These are phyloP conservation scores for Thereuonema tuberculata DNA, from an alignment of 1,140 invertebrate species.

Conservation along the genomic window DNA sequence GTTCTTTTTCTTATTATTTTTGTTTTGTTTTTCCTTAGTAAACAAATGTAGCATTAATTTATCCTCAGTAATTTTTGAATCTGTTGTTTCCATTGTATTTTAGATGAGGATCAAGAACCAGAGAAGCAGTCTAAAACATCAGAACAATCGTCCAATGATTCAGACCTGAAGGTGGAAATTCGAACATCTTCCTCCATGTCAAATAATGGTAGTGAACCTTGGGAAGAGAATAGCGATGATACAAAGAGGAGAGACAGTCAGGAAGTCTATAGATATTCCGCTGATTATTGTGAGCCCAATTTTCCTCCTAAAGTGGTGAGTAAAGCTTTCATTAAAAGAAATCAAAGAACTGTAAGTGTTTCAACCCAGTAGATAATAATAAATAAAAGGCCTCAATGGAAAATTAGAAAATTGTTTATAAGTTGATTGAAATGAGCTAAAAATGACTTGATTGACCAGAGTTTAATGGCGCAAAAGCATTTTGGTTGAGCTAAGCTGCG, in stretches of 20 bases:
- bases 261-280: slow-evolving; percentile 60
- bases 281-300: slow-evolving; percentile 66
- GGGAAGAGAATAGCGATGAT: slow-evolving; percentile 35
- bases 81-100: slow-evolving; percentile 15
- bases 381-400: too few relatives aligned
- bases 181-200: slow-evolving; percentile 64
- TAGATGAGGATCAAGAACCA: slow-evolving; percentile 36
- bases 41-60: too few relatives aligned
- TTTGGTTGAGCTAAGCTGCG: too few relatives aligned
- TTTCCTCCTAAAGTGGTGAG: slow-evolving; percentile 51
- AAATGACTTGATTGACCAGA: too few relatives aligned
- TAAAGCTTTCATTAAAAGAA: slow-evolving; percentile 4
- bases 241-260: slow-evolving; percentile 30
- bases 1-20: too few relatives aligned
- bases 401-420: too few relatives aligned
- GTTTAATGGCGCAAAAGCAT: too few relatives aligned
- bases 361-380: too few relatives aligned
- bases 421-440: too few relatives aligned
- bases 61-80: not conserved
- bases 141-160: slow-evolving; percentile 72
- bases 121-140: slow-evolving; percentile 72
- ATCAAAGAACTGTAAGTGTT: slow-evolving; percentile 3
- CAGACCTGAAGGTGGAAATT: slow-evolving; percentile 75
- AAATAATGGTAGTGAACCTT: slow-evolving; percentile 46
- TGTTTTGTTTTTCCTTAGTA: too few relatives aligned